These are phyloP conservation scores for Capromys pilorides DNA, from an alignment of 2,797 vertebrate genomes.

Conservation along the genomic window DNA sequence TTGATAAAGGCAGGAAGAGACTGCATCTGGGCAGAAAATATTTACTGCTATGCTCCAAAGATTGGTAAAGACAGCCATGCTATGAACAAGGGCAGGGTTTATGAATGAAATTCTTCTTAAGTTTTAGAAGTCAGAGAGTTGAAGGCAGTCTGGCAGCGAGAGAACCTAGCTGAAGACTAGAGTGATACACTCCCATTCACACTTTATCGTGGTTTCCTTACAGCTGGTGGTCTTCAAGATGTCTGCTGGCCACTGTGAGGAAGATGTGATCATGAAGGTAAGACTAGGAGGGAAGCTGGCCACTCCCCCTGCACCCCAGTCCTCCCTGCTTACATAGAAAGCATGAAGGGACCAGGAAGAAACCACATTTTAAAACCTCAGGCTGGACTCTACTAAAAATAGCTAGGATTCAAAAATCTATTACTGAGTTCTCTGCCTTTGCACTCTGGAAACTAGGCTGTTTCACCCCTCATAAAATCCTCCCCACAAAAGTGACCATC, in stretches of 20 bases:
- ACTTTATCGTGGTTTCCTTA: conserved; percentile 60
- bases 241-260: conserved; percentile 69
- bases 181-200: background rate
- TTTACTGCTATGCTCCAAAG: background rate
- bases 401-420: conserved; percentile 72
- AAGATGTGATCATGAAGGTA: conserved; percentile 67
- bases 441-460: conserved; percentile 48
- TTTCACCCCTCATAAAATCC: conserved; percentile 61
- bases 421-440: conserved; percentile 62
- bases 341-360: conserved; percentile 78
- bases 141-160: conserved; percentile 64
- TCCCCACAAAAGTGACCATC: conserved; percentile 1
- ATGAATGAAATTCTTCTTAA: background rate
- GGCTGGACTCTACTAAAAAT: conserved; percentile 73
- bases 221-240: conserved; percentile 70
- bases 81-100: too few species aligned
- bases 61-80: background rate
- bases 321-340: conserved; percentile 61
- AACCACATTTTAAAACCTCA: conserved; percentile 73
- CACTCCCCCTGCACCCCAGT: conserved; percentile 25
- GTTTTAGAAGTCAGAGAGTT: conserved; percentile 71
- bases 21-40: background rate
- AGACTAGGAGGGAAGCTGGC: conserved; percentile 56
- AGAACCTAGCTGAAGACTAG: conserved; percentile 59
- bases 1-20: background rate